These are phyloP conservation scores for Botia almorhae DNA, from an alignment of 2,797 vertebrate species.

Conservation along the genomic window DNA sequence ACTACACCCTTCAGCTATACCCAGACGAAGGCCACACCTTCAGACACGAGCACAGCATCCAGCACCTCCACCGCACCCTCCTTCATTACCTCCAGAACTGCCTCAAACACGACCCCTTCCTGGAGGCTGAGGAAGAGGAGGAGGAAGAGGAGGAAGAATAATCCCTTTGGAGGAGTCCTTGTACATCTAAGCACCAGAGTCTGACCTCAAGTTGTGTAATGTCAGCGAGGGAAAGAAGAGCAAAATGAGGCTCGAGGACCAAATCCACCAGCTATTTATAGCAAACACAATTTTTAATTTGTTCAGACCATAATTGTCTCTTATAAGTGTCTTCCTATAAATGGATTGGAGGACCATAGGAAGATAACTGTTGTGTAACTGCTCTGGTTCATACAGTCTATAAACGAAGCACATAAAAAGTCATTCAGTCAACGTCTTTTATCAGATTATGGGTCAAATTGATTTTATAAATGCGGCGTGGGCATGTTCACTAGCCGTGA, in stretches of 20 bases:
- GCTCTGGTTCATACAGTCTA: conserved; percentile 9
- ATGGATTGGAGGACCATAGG: background rate
- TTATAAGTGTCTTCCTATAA: background rate
- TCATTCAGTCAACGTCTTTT: conserved; percentile 6
- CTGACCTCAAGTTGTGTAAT: conserved; percentile 58
- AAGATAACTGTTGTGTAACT: conserved; percentile 3
- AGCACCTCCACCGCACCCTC: conserved; percentile 78
- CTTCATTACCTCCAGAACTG: conserved; percentile 80
- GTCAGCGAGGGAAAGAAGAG: conserved; percentile 64
- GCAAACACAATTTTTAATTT: conserved; percentile 44
- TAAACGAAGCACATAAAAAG: background rate
- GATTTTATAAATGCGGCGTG: background rate
- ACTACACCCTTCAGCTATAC: conserved; percentile 82
- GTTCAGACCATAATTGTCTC: conserved; percentile 55
- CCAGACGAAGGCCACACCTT: conserved; percentile 83
- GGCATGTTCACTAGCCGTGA: background rate
- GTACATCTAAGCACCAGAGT: conserved; percentile 52
- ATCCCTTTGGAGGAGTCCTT: conserved; percentile 55
- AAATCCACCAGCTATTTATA: conserved; percentile 66
- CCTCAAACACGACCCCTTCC: conserved; percentile 72
- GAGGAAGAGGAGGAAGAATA: conserved; percentile 73
- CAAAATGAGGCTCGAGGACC: conserved; percentile 71
- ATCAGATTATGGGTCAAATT: background rate
- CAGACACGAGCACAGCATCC: conserved; percentile 73
- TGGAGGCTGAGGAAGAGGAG: conserved; percentile 64